phyloP scores from a whole-genome alignment of 1,140 invertebrate genomes.

The Drosophila bifasciata region DNA sequence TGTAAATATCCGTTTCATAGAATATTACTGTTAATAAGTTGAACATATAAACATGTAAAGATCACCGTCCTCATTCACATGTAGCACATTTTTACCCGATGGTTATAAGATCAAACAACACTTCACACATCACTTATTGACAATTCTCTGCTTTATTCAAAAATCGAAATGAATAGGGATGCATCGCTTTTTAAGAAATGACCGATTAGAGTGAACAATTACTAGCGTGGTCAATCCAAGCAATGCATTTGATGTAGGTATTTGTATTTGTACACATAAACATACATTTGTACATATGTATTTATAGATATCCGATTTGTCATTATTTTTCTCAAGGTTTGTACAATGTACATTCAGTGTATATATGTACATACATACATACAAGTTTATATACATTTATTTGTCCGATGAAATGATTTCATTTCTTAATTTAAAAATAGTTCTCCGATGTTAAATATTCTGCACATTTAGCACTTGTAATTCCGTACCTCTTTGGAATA shows the following conservation, averaged over 20 bases:
- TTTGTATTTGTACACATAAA: constrained; percentile 3
- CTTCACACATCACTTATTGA: not conserved
- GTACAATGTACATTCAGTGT: constrained; percentile 43
- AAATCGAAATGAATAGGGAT: not conserved
- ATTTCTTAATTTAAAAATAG: constrained; percentile 74
- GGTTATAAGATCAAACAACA: not conserved
- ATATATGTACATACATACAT: no score
- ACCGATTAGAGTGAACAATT: constrained; percentile 2
- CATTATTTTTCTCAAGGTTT: constrained; percentile 47
- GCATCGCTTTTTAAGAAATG: constrained; percentile 13
- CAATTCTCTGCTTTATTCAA: not conserved
- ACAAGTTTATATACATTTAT: constrained; percentile 37
- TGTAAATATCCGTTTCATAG: no score
- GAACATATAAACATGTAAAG: no score
- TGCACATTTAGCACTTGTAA: not conserved
- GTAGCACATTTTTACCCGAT: no score
- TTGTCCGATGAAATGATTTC: constrained; percentile 65
- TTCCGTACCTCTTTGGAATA: constrained; percentile 39
- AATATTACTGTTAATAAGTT: no score
- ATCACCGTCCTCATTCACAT: no score
- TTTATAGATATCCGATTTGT: constrained; percentile 54
- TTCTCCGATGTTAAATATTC: constrained; percentile 25
- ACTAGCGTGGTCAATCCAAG: constrained; percentile 36
- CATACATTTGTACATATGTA: constrained; percentile 11
- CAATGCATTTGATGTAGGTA: constrained; percentile 7